A percentile compares a stretch with the other conserved stretches of the same genome.
These are phyloP conservation scores for Calidris pygmaea DNA, from an alignment of 2,113 vertebrate genomes.

Conservation along the genomic window DNA sequence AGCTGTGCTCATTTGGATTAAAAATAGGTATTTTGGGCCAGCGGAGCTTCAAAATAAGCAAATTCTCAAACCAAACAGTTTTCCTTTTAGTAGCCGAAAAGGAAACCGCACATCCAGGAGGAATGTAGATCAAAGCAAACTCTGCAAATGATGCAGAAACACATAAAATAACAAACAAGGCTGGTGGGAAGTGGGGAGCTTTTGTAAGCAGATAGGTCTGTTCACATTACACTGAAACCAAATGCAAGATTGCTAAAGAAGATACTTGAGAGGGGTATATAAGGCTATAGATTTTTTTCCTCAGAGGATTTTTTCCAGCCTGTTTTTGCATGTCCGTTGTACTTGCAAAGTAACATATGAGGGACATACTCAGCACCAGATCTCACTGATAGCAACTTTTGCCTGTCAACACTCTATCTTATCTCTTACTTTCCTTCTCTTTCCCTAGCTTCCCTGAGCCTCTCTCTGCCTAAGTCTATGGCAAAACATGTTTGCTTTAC, in stretches of 20 bases:
- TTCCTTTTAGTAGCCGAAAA: conserved; percentile 80
- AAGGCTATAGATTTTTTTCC: conserved; percentile 64
- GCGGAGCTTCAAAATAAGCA: conserved; percentile 76
- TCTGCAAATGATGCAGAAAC: conserved; percentile 85
- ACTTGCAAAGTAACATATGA: conserved; percentile 63
- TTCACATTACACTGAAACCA: conserved; percentile 79
- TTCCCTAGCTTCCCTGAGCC: not conserved
- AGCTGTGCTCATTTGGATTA: conserved; percentile 62
- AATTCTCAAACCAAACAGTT: conserved; percentile 79
- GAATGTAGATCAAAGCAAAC: conserved; percentile 84
- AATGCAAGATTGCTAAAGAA: conserved; percentile 73
- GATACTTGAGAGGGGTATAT: conserved; percentile 66
- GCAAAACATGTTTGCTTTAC: not conserved
- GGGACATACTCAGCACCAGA: conserved; percentile 42
- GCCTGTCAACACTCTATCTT: conserved; percentile 11
- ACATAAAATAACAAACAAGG: conserved; percentile 84
- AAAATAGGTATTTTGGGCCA: conserved; percentile 76
- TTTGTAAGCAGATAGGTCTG: conserved; percentile 79
- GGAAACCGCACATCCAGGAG: conserved; percentile 80
- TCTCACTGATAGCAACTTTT: conserved; percentile 10
- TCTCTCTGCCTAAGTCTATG: not conserved
- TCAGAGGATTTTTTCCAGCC: conserved; percentile 41
- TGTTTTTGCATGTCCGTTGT: conserved; percentile 46
- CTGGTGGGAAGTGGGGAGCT: conserved; percentile 78
- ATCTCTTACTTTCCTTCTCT: conserved; percentile 42